Evolutionary conservation across 2,888 invertebrate genomes (phyloP).

Genomic region (Parthenolecanium corni): DNA sequence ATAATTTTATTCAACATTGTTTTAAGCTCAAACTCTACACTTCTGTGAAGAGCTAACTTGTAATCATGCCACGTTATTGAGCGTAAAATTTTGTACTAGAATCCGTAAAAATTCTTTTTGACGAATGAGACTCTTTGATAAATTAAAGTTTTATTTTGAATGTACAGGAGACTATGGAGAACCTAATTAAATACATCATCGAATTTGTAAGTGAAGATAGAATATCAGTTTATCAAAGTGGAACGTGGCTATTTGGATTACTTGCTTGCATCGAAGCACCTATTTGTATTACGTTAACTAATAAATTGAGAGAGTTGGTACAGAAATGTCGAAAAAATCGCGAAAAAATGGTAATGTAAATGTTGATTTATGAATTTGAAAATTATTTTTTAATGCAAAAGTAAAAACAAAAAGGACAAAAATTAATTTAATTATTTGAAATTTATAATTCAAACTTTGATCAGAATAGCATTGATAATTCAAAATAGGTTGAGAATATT

Average conservation of each 20-base stretch:
- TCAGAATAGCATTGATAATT: no score
- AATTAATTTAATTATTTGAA: no score
- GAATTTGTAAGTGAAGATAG: conserved; percentile 2
- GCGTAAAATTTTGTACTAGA: not conserved
- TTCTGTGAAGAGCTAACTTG: not conserved
- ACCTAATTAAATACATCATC: conserved; percentile 1
- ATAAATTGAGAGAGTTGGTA: conserved; percentile 1
- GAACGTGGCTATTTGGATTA: conserved; percentile 12
- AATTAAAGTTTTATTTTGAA: not conserved
- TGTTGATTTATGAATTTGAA: no score
- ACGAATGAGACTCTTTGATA: not conserved
- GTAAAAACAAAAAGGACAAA: no score
- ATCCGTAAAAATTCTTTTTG: not conserved
- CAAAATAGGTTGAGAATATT: no score
- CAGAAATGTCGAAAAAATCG: not conserved
- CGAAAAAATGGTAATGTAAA: not conserved
- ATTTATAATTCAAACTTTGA: no score
- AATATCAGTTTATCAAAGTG: conserved; percentile 9
- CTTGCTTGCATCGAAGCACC: conserved; percentile 21
- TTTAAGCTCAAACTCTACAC: no score
- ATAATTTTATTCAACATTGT: no score
- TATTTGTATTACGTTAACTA: conserved; percentile 1
- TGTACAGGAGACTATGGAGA: conserved; percentile 9
- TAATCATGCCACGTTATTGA: not conserved
- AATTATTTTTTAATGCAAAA: no score